phyloP scores from a whole-genome alignment of 2,888 invertebrate species.

The Drosophila barbarae region DNA sequence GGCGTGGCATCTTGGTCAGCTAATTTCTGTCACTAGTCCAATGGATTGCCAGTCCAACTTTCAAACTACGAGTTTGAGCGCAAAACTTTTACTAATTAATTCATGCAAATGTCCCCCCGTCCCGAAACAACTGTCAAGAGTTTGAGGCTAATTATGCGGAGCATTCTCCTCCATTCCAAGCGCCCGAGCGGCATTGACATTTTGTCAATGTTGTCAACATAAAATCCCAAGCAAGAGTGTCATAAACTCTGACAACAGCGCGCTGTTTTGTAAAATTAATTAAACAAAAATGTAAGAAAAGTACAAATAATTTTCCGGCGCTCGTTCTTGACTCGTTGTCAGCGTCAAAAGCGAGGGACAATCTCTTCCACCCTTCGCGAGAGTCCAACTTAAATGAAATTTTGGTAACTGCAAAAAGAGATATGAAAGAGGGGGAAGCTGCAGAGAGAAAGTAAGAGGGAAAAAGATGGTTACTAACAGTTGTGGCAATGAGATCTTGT shows the following conservation, averaged over 20 bases:
- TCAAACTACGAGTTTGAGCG: slow-evolving; percentile 23
- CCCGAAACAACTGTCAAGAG: slow-evolving; percentile 43
- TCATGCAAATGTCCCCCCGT: slow-evolving; percentile 67
- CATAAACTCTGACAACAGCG: slow-evolving; percentile 68
- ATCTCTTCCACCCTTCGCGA: slow-evolving; percentile 16
- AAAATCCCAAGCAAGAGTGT: slow-evolving; percentile 67
- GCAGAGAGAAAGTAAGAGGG: background rate
- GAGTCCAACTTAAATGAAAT: slow-evolving; percentile 69
- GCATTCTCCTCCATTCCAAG: slow-evolving; percentile 18
- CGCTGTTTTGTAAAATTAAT: slow-evolving; percentile 68
- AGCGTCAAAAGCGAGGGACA: slow-evolving; percentile 6
- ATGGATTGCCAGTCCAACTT: slow-evolving; percentile 36
- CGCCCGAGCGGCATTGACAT: slow-evolving; percentile 53
- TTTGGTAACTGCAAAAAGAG: slow-evolving; percentile 13
- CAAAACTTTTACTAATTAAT: slow-evolving; percentile 71
- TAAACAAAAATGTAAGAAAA: slow-evolving; percentile 71
- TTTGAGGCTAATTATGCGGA: slow-evolving; percentile 64
- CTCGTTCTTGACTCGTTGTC: slow-evolving; percentile 49
- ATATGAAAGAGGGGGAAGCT: slow-evolving; percentile 10
- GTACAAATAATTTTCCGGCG: slow-evolving; percentile 69
- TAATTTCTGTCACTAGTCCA: slow-evolving; percentile 43
- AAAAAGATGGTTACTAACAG: slow-evolving; percentile 4
- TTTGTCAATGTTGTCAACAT: slow-evolving; percentile 72
- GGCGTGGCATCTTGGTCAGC: slow-evolving; percentile 36
- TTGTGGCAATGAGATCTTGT: background rate